These are phyloP conservation scores for Dicycla oo DNA, from an alignment of 2,888 invertebrate genomes.

Conservation along the genomic window DNA sequence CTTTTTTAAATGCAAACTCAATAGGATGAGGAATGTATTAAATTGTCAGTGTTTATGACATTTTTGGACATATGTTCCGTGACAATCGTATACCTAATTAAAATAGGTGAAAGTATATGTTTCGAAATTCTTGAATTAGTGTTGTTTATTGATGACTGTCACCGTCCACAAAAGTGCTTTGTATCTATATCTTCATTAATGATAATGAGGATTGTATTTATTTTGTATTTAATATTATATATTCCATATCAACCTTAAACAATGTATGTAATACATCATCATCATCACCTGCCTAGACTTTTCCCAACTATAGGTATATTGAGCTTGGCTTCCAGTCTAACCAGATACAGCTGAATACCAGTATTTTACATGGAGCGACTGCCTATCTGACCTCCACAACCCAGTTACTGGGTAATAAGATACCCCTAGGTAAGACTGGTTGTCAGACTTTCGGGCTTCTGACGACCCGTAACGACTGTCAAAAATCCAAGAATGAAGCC, in stretches of 20 bases:
- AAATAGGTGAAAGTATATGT: neutral
- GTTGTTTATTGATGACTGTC: neutral
- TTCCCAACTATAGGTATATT: no score
- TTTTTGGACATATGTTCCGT: neutral
- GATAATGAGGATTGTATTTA: neutral
- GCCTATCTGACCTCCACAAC: no score
- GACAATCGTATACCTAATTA: neutral
- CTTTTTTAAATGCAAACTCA: slow-evolving; percentile 31
- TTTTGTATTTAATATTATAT: neutral
- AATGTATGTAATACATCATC: neutral
- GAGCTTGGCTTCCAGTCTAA: no score
- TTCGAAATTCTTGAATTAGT: neutral
- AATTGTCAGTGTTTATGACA: neutral
- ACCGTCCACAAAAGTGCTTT: neutral
- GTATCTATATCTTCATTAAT: neutral
- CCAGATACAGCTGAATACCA: no score
- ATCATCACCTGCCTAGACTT: no score
- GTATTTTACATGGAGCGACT: no score
- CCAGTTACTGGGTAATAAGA: no score
- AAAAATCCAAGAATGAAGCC: no score
- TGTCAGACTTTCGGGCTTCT: no score
- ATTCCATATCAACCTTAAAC: neutral
- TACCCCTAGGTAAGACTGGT: no score
- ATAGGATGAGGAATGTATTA: slow-evolving; percentile 16
- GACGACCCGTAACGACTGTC: no score